Percentiles rank a stretch among this genome's conserved stretches.
Conservation (phyloP, 30 jellyfish, hydroid and myxozoan genomes). For the Morbakka virulenta region DNA sequence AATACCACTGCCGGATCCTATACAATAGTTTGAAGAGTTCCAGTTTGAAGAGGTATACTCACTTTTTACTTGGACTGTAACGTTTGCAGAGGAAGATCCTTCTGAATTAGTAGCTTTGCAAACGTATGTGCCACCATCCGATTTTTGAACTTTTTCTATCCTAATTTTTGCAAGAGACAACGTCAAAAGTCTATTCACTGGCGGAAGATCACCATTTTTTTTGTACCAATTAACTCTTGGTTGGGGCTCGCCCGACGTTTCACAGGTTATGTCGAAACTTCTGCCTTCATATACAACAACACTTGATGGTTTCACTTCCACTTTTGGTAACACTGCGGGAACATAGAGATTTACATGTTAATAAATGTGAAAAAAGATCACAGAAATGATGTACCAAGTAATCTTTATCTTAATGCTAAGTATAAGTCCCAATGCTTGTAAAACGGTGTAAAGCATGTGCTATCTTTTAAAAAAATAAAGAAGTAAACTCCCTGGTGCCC, state of each 20-base stretch:
- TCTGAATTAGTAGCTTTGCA: slow-evolving; percentile 75
- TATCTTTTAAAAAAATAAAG: too few species aligned
- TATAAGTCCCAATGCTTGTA: background rate
- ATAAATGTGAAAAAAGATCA: background rate
- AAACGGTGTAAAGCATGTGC: too few species aligned
- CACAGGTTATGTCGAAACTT: slow-evolving; percentile 54
- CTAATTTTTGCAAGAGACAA: slow-evolving; percentile 19
- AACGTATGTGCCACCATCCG: slow-evolving; percentile 75
- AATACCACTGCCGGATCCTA: too few species aligned
- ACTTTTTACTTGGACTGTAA: slow-evolving; percentile 69
- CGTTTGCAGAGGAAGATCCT: slow-evolving; percentile 66
- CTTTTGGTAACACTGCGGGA: slow-evolving; percentile 68
- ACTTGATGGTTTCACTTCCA: slow-evolving; percentile 17
- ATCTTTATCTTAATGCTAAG: background rate
- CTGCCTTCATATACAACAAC: slow-evolving; percentile 72
- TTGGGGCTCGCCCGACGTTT: slow-evolving; percentile 59
- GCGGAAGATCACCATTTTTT: slow-evolving; percentile 36
- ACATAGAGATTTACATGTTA: too few species aligned
- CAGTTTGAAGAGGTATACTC: too few species aligned
- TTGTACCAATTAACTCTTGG: slow-evolving; percentile 59
- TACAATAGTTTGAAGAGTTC: too few species aligned
- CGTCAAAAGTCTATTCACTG: slow-evolving; percentile 29
- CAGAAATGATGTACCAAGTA: background rate
- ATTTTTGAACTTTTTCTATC: slow-evolving; percentile 22
- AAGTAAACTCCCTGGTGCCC: too few species aligned